A percentile compares a stretch with the other conserved stretches of the same genome.
These are phyloP conservation scores for Flabesymbios commensalis DNA, from an alignment of 2,888 invertebrate genomes.

Conservation along the genomic window DNA sequence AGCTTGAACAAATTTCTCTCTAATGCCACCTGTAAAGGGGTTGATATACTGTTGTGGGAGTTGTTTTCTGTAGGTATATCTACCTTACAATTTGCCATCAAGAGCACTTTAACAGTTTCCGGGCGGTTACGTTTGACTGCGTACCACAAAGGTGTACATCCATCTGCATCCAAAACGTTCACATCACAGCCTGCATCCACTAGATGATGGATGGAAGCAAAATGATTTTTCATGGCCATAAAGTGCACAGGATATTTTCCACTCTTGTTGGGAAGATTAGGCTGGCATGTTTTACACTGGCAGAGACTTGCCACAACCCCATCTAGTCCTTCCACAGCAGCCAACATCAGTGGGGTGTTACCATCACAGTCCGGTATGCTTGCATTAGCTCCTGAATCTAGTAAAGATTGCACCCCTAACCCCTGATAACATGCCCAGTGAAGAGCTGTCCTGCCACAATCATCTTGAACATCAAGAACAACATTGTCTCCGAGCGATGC, in stretches of 20 bases:
- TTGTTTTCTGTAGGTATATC: conserved; percentile 36
- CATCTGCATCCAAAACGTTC: conserved; percentile 40
- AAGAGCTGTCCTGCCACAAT: conserved; percentile 64
- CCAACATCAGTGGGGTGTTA: conserved; percentile 50
- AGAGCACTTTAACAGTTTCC: conserved; percentile 45
- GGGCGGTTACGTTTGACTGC: conserved; percentile 46
- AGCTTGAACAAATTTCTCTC: conserved; percentile 37
- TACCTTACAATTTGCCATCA: conserved; percentile 48
- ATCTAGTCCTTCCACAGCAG: conserved; percentile 56
- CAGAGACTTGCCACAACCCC: conserved; percentile 43
- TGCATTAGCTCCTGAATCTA: conserved; percentile 49
- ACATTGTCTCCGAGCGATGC: not conserved
- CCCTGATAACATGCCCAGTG: conserved; percentile 57
- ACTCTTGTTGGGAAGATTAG: conserved; percentile 44
- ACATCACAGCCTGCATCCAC: conserved; percentile 46
- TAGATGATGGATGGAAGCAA: conserved; percentile 43
- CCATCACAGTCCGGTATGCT: conserved; percentile 48
- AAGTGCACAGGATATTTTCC: conserved; percentile 50
- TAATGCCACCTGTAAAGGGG: conserved; percentile 38
- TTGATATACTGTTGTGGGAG: not conserved
- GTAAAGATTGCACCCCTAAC: conserved; percentile 43
- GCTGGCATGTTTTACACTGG: conserved; percentile 41
- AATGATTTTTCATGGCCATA: conserved; percentile 55
- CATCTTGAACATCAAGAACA: conserved; percentile 41
- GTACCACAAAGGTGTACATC: conserved; percentile 50